Conservation (phyloP, 2,113 vertebrate genomes). For the Abramis brama region DNA sequence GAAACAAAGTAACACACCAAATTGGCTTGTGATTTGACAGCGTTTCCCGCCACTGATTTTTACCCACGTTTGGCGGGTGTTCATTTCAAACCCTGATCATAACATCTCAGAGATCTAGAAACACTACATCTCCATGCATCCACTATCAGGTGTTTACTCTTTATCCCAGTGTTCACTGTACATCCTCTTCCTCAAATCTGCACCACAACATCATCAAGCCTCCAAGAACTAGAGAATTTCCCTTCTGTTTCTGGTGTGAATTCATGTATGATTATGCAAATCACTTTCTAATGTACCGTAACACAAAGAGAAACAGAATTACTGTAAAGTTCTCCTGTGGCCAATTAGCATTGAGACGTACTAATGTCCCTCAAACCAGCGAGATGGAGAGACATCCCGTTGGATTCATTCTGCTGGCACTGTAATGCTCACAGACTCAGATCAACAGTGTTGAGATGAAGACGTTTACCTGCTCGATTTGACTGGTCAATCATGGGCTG, state of each 20-base stretch:
- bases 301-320: constrained; percentile 79
- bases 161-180: background rate
- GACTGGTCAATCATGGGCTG: constrained; percentile 99
- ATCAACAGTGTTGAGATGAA: constrained; percentile 64
- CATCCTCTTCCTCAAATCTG: background rate
- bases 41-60: too few relatives aligned
- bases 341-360: constrained; percentile 89
- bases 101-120: background rate
- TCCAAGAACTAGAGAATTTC: background rate
- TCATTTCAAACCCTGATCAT: background rate
- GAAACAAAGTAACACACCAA: too few relatives aligned
- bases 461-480: constrained; percentile 98
- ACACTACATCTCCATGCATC: background rate
- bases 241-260: background rate
- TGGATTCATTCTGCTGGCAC: constrained; percentile 85
- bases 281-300: constrained; percentile 6
- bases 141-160: background rate
- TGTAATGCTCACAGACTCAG: constrained; percentile 71
- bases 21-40: too few relatives aligned
- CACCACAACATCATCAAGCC: background rate
- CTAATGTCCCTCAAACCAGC: constrained; percentile 88
- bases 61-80: too few relatives aligned
- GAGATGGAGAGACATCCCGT: constrained; percentile 95
- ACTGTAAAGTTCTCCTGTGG: constrained; percentile 84
- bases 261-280: background rate